phyloP scores from a whole-genome alignment of 1,140 invertebrate species.

The Catajapyx aquilonaris region DNA sequence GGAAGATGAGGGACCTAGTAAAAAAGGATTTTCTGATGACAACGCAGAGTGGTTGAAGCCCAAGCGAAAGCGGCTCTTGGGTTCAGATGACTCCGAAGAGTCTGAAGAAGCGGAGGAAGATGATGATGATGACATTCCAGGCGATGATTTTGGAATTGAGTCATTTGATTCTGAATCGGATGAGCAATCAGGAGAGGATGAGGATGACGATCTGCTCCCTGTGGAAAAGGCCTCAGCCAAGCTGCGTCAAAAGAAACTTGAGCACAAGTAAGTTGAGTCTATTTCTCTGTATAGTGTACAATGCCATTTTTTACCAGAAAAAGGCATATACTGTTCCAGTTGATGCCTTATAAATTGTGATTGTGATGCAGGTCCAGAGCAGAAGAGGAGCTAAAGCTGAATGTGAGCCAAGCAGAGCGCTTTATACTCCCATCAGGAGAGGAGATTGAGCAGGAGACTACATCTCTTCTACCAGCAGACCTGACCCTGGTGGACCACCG shows the following conservation, averaged over 20 bases:
- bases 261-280: constrained; percentile 27
- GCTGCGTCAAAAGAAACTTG: constrained; percentile 46
- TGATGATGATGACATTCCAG: constrained; percentile 9
- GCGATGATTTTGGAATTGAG: constrained; percentile 6
- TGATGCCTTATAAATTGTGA: constrained; percentile 6
- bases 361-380: constrained; percentile 19
- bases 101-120: not conserved
- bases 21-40: constrained; percentile 38
- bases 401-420: constrained; percentile 45
- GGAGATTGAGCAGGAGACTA: constrained; percentile 48
- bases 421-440: constrained; percentile 53
- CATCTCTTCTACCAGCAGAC: constrained; percentile 41
- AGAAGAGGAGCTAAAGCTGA: constrained; percentile 45
- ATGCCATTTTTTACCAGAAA: constrained; percentile 6
- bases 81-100: constrained; percentile 2
- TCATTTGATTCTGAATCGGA: too few species aligned
- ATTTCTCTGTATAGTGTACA: not conserved
- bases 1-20: constrained; percentile 8
- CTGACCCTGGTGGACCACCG: constrained; percentile 70
- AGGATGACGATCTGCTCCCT: constrained; percentile 47
- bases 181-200: constrained; percentile 22
- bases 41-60: constrained; percentile 44
- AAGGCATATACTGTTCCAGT: constrained; percentile 1
- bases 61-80: not conserved
- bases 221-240: constrained; percentile 71